These are phyloP conservation scores for Drosophila hydei DNA, from an alignment of 1,140 invertebrate species.

Conservation along the genomic window DNA sequence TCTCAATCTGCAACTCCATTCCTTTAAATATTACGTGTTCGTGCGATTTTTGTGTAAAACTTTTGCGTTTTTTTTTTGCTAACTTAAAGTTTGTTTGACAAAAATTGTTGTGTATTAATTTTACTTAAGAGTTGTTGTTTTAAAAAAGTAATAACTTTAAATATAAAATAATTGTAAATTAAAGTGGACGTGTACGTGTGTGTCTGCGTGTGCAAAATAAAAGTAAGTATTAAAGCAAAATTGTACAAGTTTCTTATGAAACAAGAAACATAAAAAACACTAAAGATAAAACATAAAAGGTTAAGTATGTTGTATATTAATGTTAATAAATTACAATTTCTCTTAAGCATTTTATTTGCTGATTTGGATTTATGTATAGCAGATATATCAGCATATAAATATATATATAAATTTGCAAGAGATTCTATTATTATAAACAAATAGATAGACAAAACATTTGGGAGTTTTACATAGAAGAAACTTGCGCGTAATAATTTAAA, in stretches of 20 bases:
- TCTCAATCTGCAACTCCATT: conserved; percentile 47
- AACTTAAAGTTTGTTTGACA: conserved; percentile 59
- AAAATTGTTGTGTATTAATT: conserved; percentile 50
- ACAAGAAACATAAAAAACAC: conserved; percentile 29
- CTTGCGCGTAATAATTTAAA: conserved; percentile 71
- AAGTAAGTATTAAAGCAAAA: conserved; percentile 72
- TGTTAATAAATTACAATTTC: conserved; percentile 57
- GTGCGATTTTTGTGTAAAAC: conserved; percentile 53
- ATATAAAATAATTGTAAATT: conserved; percentile 66
- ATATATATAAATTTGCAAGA: conserved; percentile 37
- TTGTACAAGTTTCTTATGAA: conserved; percentile 60
- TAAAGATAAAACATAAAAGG: conserved; percentile 33
- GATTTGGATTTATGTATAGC: conserved; percentile 5
- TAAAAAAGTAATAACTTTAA: conserved; percentile 79
- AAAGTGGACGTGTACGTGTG: conserved; percentile 53
- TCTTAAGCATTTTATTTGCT: conserved; percentile 27
- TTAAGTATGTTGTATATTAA: conserved; percentile 48
- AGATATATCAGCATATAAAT: conserved; percentile 5
- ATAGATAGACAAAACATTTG: conserved; percentile 31
- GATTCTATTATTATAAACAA: conserved; percentile 43
- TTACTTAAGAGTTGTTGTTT: conserved; percentile 32
- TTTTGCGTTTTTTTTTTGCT: conserved; percentile 31
- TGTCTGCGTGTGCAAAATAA: conserved; percentile 47
- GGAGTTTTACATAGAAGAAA: conserved; percentile 38
- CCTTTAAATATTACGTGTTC: conserved; percentile 55